phyloP scores from a whole-genome alignment of 2,113 vertebrate genomes.

The Macquaria australasica region DNA sequence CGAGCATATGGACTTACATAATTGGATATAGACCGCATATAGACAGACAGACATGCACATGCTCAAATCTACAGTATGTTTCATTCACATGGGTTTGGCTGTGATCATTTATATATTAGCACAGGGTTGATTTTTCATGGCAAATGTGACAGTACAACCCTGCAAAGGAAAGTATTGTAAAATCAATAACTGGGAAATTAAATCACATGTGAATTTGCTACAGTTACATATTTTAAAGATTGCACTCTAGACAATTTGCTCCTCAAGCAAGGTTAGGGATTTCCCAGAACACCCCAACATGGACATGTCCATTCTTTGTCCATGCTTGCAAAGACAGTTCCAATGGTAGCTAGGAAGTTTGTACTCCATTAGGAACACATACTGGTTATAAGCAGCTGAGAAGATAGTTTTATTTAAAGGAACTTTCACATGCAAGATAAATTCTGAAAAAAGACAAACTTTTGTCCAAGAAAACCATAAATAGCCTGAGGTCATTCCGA shows the following conservation, averaged over 20 bases:
- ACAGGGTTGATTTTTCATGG: conserved; percentile 1
- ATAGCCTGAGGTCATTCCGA: background rate
- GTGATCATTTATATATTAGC: too few relatives aligned
- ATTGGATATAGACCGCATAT: background rate
- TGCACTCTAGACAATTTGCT: background rate
- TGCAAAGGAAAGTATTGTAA: background rate
- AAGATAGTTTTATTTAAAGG: background rate
- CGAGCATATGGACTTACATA: background rate
- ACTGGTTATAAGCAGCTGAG: background rate
- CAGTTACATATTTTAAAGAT: background rate
- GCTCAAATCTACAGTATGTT: too few relatives aligned
- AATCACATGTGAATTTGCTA: background rate
- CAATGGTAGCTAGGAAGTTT: background rate
- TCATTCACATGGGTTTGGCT: too few relatives aligned
- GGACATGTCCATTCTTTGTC: background rate
- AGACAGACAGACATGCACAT: conserved; percentile 10
- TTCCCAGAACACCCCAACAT: background rate
- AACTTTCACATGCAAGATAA: background rate
- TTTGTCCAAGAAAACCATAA: background rate
- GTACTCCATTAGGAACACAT: background rate
- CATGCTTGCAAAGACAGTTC: background rate
- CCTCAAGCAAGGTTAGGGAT: background rate
- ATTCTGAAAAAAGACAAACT: background rate
- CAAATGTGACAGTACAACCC: background rate
- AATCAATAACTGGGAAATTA: background rate